phyloP scores from a whole-genome alignment of 2,113 vertebrate genomes.

The Dendropsophus ebraccatus region DNA sequence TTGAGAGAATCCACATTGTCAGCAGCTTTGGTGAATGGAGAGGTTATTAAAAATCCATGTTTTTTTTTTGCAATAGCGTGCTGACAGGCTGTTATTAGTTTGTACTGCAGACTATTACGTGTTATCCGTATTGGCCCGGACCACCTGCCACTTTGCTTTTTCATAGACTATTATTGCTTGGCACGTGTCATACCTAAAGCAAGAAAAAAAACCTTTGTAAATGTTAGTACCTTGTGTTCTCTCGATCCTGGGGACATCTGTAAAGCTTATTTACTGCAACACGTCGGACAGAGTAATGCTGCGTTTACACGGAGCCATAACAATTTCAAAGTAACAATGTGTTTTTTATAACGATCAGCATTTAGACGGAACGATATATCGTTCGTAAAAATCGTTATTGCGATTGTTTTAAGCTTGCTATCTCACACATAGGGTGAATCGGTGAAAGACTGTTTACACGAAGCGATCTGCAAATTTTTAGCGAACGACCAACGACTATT shows the following conservation, averaged over 20 bases:
- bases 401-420: too few species aligned
- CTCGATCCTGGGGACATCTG: not conserved
- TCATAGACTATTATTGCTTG: not conserved
- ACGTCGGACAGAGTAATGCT: too few species aligned
- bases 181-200: not conserved
- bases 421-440: too few species aligned
- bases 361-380: too few species aligned
- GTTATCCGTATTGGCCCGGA: not conserved
- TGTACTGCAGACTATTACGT: not conserved
- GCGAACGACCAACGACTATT: too few species aligned
- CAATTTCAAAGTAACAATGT: too few species aligned
- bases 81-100: constrained; percentile 1
- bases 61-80: not conserved
- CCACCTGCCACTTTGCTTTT: not conserved
- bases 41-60: not conserved
- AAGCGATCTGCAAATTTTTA: too few species aligned
- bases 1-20: not conserved
- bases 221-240: not conserved
- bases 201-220: not conserved
- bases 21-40: not conserved
- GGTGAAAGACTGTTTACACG: too few species aligned
- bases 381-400: too few species aligned
- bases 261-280: too few species aligned
- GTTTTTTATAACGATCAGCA: too few species aligned
- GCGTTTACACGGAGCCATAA: too few species aligned